A percentile compares a stretch with the other conserved stretches of the same genome.
Conservation (phyloP, 2,888 invertebrate genomes). For the Gibbula magus region DNA sequence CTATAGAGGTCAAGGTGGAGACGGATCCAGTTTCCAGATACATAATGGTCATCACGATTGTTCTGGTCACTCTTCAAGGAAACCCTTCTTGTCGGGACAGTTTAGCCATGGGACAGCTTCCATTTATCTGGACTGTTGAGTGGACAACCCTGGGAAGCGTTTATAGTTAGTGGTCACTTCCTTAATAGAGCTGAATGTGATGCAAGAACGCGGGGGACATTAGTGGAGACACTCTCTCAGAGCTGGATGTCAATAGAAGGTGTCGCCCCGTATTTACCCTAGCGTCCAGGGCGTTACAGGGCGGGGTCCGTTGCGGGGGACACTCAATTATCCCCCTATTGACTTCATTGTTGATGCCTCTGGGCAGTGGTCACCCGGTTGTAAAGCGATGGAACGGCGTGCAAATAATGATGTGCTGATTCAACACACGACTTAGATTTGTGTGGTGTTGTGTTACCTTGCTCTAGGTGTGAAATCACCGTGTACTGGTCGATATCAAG, state of each 20-base stretch:
- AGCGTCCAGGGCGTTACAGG: not conserved
- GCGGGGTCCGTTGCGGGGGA: not conserved
- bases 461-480: no score
- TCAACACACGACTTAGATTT: no score
- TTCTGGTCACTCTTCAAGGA: no score
- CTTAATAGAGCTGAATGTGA: not conserved
- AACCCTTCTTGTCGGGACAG: no score
- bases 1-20: no score
- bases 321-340: constrained; percentile 1
- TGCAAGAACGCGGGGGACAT: not conserved
- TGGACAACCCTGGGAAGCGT: not conserved
- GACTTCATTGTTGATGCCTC: not conserved
- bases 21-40: no score
- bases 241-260: not conserved
- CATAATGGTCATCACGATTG: no score
- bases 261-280: not conserved
- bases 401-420: not conserved
- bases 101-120: no score
- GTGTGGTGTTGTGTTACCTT: no score
- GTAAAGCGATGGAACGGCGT: no score
- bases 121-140: no score
- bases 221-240: not conserved
- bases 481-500: no score
- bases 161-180: not conserved
- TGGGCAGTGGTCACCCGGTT: not conserved